Evolutionary conservation across 2,797 vertebrate species (phyloP).

Genomic region (Novumbra hubbsi): DNA sequence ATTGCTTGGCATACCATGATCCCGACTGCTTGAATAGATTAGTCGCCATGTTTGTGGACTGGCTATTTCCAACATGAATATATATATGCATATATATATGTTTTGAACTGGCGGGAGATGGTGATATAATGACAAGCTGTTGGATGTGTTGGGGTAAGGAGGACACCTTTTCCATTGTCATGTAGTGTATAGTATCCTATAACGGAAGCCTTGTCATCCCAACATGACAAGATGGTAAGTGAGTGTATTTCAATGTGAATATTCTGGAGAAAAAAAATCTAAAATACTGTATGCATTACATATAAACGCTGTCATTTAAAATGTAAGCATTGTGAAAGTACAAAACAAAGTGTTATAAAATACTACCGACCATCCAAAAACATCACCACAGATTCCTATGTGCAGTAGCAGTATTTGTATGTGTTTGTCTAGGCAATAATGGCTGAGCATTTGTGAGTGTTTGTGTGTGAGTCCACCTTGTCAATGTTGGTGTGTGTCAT

Average conservation of each 20-base stretch:
- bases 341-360: too few relatives aligned
- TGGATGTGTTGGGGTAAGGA: not conserved
- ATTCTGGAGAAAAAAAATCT: too few relatives aligned
- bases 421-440: too few relatives aligned
- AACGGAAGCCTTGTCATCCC: not conserved
- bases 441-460: too few relatives aligned
- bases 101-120: not conserved
- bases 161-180: not conserved
- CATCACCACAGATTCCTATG: too few relatives aligned
- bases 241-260: too few relatives aligned
- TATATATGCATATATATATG: slow-evolving; percentile 34
- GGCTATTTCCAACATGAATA: slow-evolving; percentile 49
- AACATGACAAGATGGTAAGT: not conserved
- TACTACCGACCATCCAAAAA: too few relatives aligned
- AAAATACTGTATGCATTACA: too few relatives aligned
- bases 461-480: too few relatives aligned
- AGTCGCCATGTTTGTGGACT: slow-evolving; percentile 42
- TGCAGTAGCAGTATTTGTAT: too few relatives aligned
- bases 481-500: not conserved
- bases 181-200: slow-evolving; percentile 55
- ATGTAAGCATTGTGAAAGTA: too few relatives aligned
- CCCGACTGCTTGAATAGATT: slow-evolving; percentile 21
- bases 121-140: slow-evolving; percentile 32
- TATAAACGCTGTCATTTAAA: too few relatives aligned
- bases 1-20: slow-evolving; percentile 37